Conservation (phyloP, 2,888 invertebrate genomes). For the Sipha maydis region DNA sequence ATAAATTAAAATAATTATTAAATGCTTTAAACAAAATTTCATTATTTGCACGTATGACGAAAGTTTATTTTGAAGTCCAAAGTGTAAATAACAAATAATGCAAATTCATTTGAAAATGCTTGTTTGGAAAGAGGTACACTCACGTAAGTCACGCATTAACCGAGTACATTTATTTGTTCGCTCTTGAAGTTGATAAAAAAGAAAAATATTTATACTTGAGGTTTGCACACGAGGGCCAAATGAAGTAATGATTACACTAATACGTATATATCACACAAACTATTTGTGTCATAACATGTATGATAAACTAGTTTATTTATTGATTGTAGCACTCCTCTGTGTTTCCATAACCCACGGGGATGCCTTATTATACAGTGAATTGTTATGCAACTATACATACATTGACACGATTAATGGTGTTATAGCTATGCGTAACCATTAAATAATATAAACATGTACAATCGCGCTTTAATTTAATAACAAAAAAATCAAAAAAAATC, state of each 20-base stretch:
- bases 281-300: background rate
- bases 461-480: background rate
- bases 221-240: background rate
- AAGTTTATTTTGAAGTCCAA: too few relatives aligned
- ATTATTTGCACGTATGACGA: too few relatives aligned
- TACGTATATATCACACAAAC: background rate
- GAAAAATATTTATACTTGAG: background rate
- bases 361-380: background rate
- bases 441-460: background rate
- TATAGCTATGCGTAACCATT: background rate
- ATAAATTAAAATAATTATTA: too few relatives aligned
- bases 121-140: background rate
- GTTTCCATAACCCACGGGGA: background rate
- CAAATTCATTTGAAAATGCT: too few relatives aligned
- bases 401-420: background rate
- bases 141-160: background rate
- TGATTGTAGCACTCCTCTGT: background rate
- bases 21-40: too few relatives aligned
- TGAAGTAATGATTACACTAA: background rate
- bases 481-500: background rate
- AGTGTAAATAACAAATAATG: too few relatives aligned
- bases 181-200: background rate
- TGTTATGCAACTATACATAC: background rate
- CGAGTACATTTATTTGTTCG: background rate
- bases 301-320: background rate